Conservation (phyloP, 2,888 invertebrate species). For the Drosophila falleni region DNA sequence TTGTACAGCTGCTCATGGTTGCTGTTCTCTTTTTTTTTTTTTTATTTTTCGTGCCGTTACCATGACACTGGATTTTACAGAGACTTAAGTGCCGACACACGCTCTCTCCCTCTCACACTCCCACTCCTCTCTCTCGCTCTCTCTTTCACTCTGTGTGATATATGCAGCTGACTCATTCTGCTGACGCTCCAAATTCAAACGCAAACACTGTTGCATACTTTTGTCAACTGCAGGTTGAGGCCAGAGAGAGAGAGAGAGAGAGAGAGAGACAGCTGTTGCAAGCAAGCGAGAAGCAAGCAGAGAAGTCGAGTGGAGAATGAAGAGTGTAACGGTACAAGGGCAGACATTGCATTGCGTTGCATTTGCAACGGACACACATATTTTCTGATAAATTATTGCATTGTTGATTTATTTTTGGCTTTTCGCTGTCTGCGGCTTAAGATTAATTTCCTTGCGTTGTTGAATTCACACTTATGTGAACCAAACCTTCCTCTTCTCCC, state of each 20-base stretch:
- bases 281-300: neutral
- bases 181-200: constrained; percentile 78
- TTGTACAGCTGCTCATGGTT: constrained; percentile 63
- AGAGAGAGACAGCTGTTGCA: constrained; percentile 1
- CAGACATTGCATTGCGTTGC: constrained; percentile 29
- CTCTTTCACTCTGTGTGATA: constrained; percentile 47
- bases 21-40: constrained; percentile 50
- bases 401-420: constrained; percentile 82
- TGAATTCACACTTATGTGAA: constrained; percentile 71
- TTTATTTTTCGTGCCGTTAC: constrained; percentile 47
- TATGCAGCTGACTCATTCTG: constrained; percentile 80
- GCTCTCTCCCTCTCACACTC: constrained; percentile 11
- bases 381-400: constrained; percentile 82
- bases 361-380: constrained; percentile 78
- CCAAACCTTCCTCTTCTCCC: constrained; percentile 3
- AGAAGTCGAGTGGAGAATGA: neutral
- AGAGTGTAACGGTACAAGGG: constrained; percentile 4
- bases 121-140: neutral
- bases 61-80: constrained; percentile 80
- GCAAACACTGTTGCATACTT: constrained; percentile 80
- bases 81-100: constrained; percentile 71
- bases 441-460: constrained; percentile 82
- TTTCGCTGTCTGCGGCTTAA: constrained; percentile 83
- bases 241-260: constrained; percentile 2
- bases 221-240: constrained; percentile 35